Percentiles rank a stretch among this genome's conserved stretches.
Evolutionary conservation across 2,888 invertebrate genomes (phyloP).

Genomic region (Pseudococcus jackbeardsleyi): DNA sequence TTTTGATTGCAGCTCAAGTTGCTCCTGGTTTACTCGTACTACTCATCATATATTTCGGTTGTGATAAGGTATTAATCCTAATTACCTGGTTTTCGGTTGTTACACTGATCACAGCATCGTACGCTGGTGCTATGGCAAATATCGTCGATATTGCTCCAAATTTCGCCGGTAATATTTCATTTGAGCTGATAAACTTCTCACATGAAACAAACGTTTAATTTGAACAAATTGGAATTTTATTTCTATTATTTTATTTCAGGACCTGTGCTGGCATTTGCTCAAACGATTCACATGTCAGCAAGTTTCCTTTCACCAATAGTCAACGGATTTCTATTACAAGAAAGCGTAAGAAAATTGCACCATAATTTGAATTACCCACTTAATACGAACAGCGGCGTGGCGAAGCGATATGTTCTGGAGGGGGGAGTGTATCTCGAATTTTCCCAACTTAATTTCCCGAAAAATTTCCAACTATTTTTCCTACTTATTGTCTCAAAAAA

Average conservation of each 20-base stretch:
- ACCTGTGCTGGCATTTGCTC: conserved; percentile 80
- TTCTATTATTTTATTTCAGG: conserved; percentile 68
- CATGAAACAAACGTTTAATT: no score
- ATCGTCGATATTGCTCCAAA: conserved; percentile 85
- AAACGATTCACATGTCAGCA: conserved; percentile 84
- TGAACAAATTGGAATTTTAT: no score
- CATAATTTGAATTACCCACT: neutral
- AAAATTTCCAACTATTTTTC: no score
- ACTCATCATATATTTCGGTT: conserved; percentile 77
- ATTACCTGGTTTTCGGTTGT: conserved; percentile 80
- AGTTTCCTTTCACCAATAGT: conserved; percentile 79
- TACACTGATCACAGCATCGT: conserved; percentile 79
- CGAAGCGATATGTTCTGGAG: no score
- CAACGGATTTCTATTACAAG: conserved; percentile 75
- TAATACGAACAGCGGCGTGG: no score
- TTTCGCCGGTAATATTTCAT: conserved; percentile 74
- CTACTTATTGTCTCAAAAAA: no score
- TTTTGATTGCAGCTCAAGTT: conserved; percentile 74
- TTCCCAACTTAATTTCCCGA: no score
- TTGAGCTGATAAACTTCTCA: neutral
- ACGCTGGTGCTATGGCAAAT: conserved; percentile 83
- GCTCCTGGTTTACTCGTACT: conserved; percentile 77
- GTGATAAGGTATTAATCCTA: conserved; percentile 74
- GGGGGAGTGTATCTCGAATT: no score
- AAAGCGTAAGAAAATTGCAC: conserved; percentile 71